Evolutionary conservation across 2,797 vertebrate species (phyloP).

Genomic region (Glyptemys insculpta): DNA sequence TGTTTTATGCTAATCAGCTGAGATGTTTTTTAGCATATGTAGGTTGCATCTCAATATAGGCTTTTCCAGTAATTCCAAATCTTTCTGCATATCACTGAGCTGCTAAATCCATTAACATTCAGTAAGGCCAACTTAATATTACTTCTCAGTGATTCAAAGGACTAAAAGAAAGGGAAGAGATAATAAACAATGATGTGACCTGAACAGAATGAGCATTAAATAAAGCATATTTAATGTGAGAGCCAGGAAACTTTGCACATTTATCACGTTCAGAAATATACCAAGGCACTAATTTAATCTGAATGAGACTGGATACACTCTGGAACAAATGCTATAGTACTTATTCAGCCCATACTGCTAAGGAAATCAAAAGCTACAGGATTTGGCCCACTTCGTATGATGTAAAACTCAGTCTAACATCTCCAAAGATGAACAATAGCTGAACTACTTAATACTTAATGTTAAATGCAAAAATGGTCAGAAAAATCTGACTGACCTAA

Average conservation of each 20-base stretch:
- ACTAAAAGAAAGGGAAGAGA: slow-evolving; percentile 22
- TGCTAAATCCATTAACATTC: not conserved
- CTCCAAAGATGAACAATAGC: not conserved
- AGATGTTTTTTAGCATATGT: not conserved
- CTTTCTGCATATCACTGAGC: not conserved
- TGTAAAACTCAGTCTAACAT: not conserved
- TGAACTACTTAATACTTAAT: not conserved
- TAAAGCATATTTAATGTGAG: not conserved
- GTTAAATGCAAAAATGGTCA: not conserved
- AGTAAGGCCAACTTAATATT: not conserved
- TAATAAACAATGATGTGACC: not conserved
- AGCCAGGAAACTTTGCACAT: not conserved
- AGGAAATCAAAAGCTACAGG: not conserved
- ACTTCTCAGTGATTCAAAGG: not conserved
- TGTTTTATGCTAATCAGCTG: slow-evolving; percentile 1
- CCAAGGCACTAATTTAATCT: not conserved
- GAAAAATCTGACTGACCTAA: not conserved
- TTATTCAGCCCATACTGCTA: not conserved
- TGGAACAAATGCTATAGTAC: not conserved
- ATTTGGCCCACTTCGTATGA: not conserved
- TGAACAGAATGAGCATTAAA: slow-evolving; percentile 8
- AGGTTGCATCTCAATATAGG: not conserved
- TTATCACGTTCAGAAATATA: not conserved
- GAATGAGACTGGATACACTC: not conserved
- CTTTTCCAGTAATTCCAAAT: not conserved